A percentile compares a stretch with the other conserved stretches of the same genome.
These are phyloP conservation scores for Ormyrus pomaceus DNA, from an alignment of 2,888 invertebrate genomes.

Conservation along the genomic window DNA sequence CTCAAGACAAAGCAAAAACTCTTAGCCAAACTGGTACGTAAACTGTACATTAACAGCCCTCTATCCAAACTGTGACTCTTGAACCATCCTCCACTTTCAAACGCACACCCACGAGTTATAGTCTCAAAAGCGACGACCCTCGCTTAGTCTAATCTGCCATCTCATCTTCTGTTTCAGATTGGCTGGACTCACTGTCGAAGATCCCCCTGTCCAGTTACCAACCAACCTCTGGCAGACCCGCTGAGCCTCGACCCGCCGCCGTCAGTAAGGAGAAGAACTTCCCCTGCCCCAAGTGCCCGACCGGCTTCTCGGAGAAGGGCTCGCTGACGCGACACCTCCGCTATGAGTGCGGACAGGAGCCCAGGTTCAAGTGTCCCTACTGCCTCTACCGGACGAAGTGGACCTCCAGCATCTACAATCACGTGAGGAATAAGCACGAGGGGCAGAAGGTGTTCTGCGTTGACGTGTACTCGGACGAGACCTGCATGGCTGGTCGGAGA, in stretches of 20 bases:
- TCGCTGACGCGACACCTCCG: conserved; percentile 48
- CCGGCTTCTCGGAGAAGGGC: conserved; percentile 50
- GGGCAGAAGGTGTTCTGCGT: conserved; percentile 50
- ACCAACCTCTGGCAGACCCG: not conserved
- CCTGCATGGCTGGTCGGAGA: conserved; percentile 46
- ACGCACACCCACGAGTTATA: too few species aligned
- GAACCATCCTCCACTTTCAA: too few species aligned
- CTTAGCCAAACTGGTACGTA: too few species aligned
- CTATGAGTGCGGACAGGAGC: conserved; percentile 53
- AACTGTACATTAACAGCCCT: too few species aligned
- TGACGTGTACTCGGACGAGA: conserved; percentile 56
- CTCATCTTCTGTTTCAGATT: conserved; percentile 43
- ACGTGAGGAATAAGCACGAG: conserved; percentile 53
- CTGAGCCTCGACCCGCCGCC: not conserved
- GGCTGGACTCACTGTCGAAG: conserved; percentile 40
- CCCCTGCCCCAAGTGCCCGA: conserved; percentile 53
- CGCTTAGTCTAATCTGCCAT: not conserved
- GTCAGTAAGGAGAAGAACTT: conserved; percentile 46
- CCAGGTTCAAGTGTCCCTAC: conserved; percentile 52
- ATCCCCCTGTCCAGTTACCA: not conserved
- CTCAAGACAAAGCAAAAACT: too few species aligned
- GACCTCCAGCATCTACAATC: conserved; percentile 55
- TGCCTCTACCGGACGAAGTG: conserved; percentile 51
- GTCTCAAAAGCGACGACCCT: too few species aligned
- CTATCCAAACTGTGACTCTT: too few species aligned